Evolutionary conservation across 2,113 vertebrate genomes (phyloP).

Genomic region (Echinops telfairi): DNA sequence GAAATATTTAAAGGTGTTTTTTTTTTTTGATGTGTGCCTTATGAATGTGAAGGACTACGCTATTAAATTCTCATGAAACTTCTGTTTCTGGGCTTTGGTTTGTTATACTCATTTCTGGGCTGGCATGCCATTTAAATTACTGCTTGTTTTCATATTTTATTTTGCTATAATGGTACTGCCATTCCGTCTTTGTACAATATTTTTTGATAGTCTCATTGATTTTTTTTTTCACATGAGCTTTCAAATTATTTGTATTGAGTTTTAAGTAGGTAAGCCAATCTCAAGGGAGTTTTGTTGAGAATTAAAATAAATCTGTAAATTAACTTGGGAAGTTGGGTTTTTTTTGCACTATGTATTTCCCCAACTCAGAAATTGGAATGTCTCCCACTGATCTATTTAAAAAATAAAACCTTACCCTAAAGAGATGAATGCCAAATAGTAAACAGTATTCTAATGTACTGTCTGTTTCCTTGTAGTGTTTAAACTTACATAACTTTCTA

Average conservation of each 20-base stretch:
- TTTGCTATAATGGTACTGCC: constrained; percentile 31
- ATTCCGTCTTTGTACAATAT: constrained; percentile 30
- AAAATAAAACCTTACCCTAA: constrained; percentile 40
- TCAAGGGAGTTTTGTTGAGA: constrained; percentile 43
- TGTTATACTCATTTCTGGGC: constrained; percentile 28
- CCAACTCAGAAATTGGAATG: constrained; percentile 40
- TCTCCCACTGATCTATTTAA: constrained; percentile 7
- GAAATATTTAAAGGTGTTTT: constrained; percentile 48
- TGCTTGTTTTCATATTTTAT: constrained; percentile 37
- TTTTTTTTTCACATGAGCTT: neutral
- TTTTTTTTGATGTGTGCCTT: constrained; percentile 49
- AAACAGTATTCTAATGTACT: constrained; percentile 25
- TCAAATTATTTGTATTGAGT: constrained; percentile 46
- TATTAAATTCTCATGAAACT: constrained; percentile 64
- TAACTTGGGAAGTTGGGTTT: constrained; percentile 36
- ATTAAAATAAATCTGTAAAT: constrained; percentile 39
- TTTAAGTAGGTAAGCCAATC: constrained; percentile 50
- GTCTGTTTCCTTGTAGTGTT: constrained; percentile 40
- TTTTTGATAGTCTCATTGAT: constrained; percentile 44
- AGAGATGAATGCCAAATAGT: constrained; percentile 48
- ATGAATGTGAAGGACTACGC: constrained; percentile 45
- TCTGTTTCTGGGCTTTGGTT: constrained; percentile 48
- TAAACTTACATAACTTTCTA: constrained; percentile 18
- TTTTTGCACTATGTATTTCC: constrained; percentile 57
- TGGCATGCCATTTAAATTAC: constrained; percentile 58